These are phyloP conservation scores for Camponotus fellah DNA, from an alignment of 2,888 invertebrate genomes.

Conservation along the genomic window DNA sequence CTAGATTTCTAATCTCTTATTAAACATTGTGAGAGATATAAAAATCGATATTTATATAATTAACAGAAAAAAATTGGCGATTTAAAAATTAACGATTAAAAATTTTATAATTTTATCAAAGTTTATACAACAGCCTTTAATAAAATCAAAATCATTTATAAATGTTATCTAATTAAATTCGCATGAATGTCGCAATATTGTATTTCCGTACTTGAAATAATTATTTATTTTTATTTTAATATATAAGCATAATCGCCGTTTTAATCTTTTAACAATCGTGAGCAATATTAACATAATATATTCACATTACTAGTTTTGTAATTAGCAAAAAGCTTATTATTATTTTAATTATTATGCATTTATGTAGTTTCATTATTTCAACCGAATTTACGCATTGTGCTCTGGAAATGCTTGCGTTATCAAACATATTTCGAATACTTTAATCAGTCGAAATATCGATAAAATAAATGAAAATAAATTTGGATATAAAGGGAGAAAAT, in stretches of 20 bases:
- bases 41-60: not conserved
- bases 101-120: not conserved
- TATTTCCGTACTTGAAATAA: not conserved
- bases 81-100: slow-evolving; percentile 2
- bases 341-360: slow-evolving; percentile 13
- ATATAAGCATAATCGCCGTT: not conserved
- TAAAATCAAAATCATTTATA: not conserved
- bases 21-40: not conserved
- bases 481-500: not conserved
- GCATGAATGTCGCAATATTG: not conserved
- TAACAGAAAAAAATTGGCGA: not conserved
- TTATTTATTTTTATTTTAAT: not conserved
- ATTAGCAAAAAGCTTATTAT: not conserved
- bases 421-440: slow-evolving; percentile 11
- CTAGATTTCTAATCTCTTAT: not conserved
- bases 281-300: not conserved
- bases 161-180: not conserved
- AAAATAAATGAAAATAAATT: not conserved
- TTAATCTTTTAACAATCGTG: not conserved
- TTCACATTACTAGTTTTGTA: not conserved
- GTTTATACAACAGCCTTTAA: not conserved
- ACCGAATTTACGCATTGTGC: not conserved
- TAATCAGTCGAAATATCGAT: not conserved
- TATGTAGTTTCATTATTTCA: not conserved
- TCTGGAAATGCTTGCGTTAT: not conserved